Evolutionary conservation across 1,140 invertebrate species (phyloP).

Genomic region (Drosophila jambulina): DNA sequence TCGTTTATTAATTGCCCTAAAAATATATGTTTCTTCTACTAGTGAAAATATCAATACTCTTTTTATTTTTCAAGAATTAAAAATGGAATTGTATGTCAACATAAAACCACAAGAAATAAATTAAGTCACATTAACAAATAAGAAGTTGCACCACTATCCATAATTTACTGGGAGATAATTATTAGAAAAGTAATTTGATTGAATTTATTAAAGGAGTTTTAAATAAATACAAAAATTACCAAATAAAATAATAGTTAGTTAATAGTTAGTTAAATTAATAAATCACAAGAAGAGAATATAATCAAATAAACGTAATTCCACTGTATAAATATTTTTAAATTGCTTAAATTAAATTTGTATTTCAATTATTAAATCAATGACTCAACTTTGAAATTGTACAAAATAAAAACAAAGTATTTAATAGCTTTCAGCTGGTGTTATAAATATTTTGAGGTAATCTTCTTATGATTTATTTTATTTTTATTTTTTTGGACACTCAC

Average conservation of each 20-base stretch:
- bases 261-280: too few relatives aligned
- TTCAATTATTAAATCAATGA: neutral
- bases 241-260: too few relatives aligned
- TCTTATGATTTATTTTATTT: neutral
- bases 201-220: too few relatives aligned
- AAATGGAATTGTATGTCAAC: neutral
- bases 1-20: neutral
- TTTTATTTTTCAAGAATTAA: neutral
- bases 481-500: conserved; percentile 15
- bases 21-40: neutral
- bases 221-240: too few relatives aligned
- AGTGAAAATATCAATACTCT: neutral
- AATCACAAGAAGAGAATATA: too few relatives aligned
- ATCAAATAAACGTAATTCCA: too few relatives aligned
- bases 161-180: neutral
- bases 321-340: too few relatives aligned
- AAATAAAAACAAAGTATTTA: neutral
- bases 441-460: neutral
- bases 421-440: neutral
- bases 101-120: neutral
- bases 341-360: neutral
- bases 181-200: neutral
- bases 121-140: neutral
- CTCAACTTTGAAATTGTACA: neutral
- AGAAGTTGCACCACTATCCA: neutral